Percentiles rank a stretch among this genome's conserved stretches.
Evolutionary conservation across 2,113 vertebrate species (phyloP).

Genomic region (Rhinolophus sinicus): DNA sequence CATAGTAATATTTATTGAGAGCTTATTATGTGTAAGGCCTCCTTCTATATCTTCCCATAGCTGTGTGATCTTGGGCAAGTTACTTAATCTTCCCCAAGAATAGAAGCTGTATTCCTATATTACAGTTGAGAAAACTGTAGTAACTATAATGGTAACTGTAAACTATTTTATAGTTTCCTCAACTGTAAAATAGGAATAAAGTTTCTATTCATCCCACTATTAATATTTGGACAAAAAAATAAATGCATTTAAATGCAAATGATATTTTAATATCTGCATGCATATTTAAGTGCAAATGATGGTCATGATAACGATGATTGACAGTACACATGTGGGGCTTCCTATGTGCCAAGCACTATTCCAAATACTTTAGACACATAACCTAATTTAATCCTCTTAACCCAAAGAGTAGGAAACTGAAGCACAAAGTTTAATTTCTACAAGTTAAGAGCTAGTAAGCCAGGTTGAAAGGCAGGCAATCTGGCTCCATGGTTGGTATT

Average conservation of each 20-base stretch:
- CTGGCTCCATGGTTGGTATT: background rate
- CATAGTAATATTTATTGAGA: background rate
- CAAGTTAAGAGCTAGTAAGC: background rate
- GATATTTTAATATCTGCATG: background rate
- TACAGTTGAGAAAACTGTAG: too few relatives aligned
- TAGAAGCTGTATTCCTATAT: too few relatives aligned
- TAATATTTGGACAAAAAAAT: conserved; percentile 34
- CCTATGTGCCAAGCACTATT: background rate
- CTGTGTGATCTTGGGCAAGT: background rate
- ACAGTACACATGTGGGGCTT: background rate
- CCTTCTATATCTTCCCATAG: background rate
- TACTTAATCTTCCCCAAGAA: background rate
- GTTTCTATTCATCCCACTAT: background rate
- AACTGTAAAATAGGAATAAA: background rate
- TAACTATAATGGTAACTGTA: too few relatives aligned
- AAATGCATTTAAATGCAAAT: conserved; percentile 59
- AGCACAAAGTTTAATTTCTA: background rate
- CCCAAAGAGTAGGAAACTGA: background rate
- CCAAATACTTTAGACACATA: background rate
- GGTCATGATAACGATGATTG: background rate
- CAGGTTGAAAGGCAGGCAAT: background rate
- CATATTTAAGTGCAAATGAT: conserved; percentile 64
- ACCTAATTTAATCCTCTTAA: background rate
- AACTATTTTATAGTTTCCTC: background rate
- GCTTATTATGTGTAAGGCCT: background rate